Conservation (phyloP, 2,888 invertebrate genomes). For the Maniola hyperantus region DNA sequence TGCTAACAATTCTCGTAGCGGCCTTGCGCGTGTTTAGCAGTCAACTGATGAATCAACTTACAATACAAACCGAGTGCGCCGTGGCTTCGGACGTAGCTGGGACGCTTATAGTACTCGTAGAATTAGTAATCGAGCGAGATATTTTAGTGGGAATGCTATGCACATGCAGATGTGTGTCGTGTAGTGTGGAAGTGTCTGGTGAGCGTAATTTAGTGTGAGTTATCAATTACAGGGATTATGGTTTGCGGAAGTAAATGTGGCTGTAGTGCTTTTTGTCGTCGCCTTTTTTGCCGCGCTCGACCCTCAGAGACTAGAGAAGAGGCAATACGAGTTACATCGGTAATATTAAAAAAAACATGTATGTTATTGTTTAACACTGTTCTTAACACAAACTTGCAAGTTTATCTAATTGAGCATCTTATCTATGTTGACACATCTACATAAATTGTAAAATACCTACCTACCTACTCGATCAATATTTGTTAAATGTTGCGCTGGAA, state of each 20-base stretch:
- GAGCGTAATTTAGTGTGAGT: conserved; percentile 10
- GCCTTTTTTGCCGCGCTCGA: conserved; percentile 63
- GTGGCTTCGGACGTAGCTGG: conserved; percentile 41
- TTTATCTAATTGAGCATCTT: neutral
- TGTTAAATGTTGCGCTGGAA: neutral
- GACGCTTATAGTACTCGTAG: conserved; percentile 36
- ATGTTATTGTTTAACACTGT: conserved; percentile 33
- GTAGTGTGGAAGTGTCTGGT: conserved; percentile 43
- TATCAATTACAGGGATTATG: conserved; percentile 26
- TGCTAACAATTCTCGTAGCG: neutral
- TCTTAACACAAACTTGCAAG: conserved; percentile 10
- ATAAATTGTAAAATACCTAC: neutral
- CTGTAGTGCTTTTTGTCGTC: conserved; percentile 66
- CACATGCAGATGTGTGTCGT: conserved; percentile 45
- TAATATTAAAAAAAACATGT: conserved; percentile 46
- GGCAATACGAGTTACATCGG: conserved; percentile 58
- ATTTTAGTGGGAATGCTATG: conserved; percentile 62
- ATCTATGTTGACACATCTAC: neutral
- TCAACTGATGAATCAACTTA: conserved; percentile 14
- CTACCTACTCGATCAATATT: neutral
- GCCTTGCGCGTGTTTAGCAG: conserved; percentile 21
- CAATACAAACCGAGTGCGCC: conserved; percentile 33
- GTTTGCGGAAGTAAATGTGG: conserved; percentile 49
- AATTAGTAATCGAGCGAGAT: conserved; percentile 50
- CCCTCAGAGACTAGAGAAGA: conserved; percentile 49